A percentile compares a stretch with the other conserved stretches of the same genome.
These are phyloP conservation scores for Coremacera marginata DNA, from an alignment of 2,888 invertebrate species.

Conservation along the genomic window DNA sequence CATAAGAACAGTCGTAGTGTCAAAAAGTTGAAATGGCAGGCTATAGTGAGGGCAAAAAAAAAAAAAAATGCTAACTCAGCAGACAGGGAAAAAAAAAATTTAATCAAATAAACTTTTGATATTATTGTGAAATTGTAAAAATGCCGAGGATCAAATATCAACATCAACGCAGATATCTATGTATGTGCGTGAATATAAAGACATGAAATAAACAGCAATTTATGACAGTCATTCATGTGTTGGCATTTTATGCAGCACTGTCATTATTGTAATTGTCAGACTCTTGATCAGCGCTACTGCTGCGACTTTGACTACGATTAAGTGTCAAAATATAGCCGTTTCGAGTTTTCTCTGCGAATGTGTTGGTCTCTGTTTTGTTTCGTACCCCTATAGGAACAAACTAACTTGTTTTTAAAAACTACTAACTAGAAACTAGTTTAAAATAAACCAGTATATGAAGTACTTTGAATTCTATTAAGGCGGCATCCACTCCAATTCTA, in stretches of 20 bases:
- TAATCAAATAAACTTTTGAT: not conserved
- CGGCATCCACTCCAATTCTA: too few relatives aligned
- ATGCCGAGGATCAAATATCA: not conserved
- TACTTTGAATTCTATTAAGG: too few relatives aligned
- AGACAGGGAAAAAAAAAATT: not conserved
- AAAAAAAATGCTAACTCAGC: not conserved
- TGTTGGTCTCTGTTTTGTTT: too few relatives aligned
- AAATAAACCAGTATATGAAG: too few relatives aligned
- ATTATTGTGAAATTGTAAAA: not conserved
- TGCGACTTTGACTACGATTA: too few relatives aligned
- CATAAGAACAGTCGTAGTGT: not conserved
- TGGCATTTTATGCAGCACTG: slow-evolving; percentile 25
- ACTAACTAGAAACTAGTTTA: too few relatives aligned
- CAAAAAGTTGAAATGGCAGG: not conserved
- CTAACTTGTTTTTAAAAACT: too few relatives aligned
- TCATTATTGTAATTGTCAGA: slow-evolving; percentile 28
- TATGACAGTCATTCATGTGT: not conserved
- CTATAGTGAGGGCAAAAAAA: too few relatives aligned
- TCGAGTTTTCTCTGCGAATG: too few relatives aligned
- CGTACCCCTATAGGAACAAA: too few relatives aligned
- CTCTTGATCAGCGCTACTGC: not conserved
- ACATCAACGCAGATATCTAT: too few relatives aligned
- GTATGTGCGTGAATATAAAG: not conserved
- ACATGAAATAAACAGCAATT: slow-evolving; percentile 7
- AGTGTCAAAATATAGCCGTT: too few relatives aligned